Conservation (phyloP, 2,888 invertebrate genomes). For the Idaea biselata region DNA sequence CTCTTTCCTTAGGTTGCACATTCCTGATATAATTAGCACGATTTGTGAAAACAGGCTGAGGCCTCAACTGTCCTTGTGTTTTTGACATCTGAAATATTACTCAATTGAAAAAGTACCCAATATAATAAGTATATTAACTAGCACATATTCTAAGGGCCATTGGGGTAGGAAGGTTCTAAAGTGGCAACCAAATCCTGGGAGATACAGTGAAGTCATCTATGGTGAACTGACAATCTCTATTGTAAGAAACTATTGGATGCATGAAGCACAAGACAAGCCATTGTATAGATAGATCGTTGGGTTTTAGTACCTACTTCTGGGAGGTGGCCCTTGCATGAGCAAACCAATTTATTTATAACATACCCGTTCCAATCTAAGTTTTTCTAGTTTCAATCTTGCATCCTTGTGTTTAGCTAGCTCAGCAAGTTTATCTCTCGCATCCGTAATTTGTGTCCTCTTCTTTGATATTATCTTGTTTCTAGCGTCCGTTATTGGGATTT, state of each 20-base stretch:
- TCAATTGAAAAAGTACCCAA: background rate
- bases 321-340: background rate
- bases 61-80: constrained; percentile 35
- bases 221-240: too few species aligned
- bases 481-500: constrained; percentile 81
- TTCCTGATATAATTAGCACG: constrained; percentile 42
- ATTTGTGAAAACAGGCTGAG: constrained; percentile 37
- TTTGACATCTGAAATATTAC: constrained; percentile 30
- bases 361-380: constrained; percentile 79
- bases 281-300: too few species aligned
- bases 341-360: constrained; percentile 19
- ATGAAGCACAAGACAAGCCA: too few species aligned
- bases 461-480: constrained; percentile 89
- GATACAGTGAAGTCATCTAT: too few species aligned
- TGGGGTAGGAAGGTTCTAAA: too few species aligned
- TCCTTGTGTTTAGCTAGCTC: constrained; percentile 88
- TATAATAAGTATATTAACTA: too few species aligned
- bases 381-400: constrained; percentile 86
- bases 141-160: too few species aligned
- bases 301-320: too few species aligned
- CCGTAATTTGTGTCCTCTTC: constrained; percentile 86
- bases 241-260: too few species aligned
- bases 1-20: constrained; percentile 48
- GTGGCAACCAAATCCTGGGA: too few species aligned
- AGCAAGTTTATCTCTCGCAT: constrained; percentile 90